phyloP scores from a whole-genome alignment of 2,797 vertebrate species.

The Anomalospiza imberbis region DNA sequence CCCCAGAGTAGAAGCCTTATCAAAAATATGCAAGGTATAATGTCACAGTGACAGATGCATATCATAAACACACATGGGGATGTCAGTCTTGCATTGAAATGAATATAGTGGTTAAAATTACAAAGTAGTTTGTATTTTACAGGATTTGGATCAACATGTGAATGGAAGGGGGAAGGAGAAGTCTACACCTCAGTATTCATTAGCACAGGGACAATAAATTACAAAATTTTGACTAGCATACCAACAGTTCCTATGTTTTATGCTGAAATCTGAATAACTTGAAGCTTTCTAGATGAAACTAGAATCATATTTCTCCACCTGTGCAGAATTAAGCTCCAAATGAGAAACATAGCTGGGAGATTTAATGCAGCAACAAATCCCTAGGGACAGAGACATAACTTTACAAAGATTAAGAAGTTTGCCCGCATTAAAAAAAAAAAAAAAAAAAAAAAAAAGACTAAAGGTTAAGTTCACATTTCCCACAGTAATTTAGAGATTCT shows the following conservation, averaged over 20 bases:
- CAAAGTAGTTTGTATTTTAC: background rate
- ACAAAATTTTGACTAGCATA: slow-evolving; percentile 13
- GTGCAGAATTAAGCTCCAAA: background rate
- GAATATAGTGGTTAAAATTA: background rate
- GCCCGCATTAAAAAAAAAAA: background rate
- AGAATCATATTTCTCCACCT: slow-evolving; percentile 35
- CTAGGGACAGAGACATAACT: slow-evolving; percentile 6
- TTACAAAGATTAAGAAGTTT: slow-evolving; percentile 21
- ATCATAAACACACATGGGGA: background rate
- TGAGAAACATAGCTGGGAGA: slow-evolving; percentile 40
- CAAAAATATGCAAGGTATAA: background rate
- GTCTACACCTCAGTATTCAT: background rate
- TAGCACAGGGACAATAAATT: slow-evolving; percentile 24
- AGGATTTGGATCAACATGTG: background rate
- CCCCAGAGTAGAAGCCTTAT: background rate
- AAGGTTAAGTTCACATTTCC: background rate
- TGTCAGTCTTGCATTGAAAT: background rate
- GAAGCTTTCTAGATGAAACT: slow-evolving; percentile 34
- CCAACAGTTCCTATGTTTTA: slow-evolving; percentile 50
- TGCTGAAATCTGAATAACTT: slow-evolving; percentile 35
- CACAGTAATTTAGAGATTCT: background rate
- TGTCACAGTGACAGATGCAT: background rate
- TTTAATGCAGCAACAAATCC: slow-evolving; percentile 36
- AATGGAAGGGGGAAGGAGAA: background rate
- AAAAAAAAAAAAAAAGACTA: background rate